Conservation (phyloP, 53 echinoderm and acorn worm species). For the Paelopatides confundens region DNA sequence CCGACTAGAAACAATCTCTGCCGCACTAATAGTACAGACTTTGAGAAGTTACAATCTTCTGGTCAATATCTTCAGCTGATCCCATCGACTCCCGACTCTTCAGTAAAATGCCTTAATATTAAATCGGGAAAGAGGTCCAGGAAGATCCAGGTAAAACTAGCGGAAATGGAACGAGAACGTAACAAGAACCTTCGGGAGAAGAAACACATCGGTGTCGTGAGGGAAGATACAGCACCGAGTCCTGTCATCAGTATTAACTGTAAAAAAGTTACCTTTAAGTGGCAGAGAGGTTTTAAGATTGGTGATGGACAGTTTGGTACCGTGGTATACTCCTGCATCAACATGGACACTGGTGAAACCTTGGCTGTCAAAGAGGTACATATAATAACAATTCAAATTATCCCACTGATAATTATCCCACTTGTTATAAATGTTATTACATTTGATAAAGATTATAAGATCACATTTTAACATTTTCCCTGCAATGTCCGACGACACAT, state of each 20-base stretch:
- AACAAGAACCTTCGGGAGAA: slow-evolving; percentile 68
- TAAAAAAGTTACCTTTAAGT: slow-evolving; percentile 97
- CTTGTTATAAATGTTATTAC: neutral
- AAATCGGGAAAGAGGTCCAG: neutral
- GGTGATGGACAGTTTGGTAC: slow-evolving; percentile 97
- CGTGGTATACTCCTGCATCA: slow-evolving; percentile 96
- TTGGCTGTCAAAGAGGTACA: slow-evolving; percentile 97
- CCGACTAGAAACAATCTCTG: slow-evolving; percentile 10
- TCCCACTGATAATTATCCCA: too few relatives aligned
- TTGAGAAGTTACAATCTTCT: neutral
- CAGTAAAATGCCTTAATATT: neutral
- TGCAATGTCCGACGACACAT: too few relatives aligned
- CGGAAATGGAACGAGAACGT: slow-evolving; percentile 68
- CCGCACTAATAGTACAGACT: slow-evolving; percentile 25
- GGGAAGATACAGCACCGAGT: slow-evolving; percentile 66
- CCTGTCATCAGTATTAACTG: slow-evolving; percentile 92
- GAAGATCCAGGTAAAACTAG: slow-evolving; percentile 57
- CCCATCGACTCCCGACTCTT: neutral
- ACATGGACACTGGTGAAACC: slow-evolving; percentile 97
- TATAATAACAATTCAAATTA: neutral
- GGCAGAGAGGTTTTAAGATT: slow-evolving; percentile 98
- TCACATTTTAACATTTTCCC: too few relatives aligned
- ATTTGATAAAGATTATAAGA: neutral
- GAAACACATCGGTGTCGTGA: slow-evolving; percentile 80
- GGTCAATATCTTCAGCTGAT: neutral